Evolutionary conservation across 2,888 invertebrate species (phyloP), one percentile per base, ranked within the genome.

Genomic region (Busseola fusca): DNA sequence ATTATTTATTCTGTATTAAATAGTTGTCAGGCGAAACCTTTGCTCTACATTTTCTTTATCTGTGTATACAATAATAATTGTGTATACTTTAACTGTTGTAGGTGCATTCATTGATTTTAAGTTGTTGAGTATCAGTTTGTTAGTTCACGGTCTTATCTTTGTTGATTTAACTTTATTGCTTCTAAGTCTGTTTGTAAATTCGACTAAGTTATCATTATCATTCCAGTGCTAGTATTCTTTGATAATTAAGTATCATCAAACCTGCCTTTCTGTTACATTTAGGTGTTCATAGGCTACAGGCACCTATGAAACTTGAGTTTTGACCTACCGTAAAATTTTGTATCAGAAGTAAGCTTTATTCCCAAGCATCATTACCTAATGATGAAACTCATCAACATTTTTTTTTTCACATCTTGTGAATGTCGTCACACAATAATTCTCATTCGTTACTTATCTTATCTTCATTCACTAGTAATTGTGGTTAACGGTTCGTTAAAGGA

Each of bases 101-200:
- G 48, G 48, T 57, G 37, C 52, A 65, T 65, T 59, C 1, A n/a
- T 60, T 62, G 10, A 40, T 58, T 42, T 56, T 54, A 42, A 64
- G 7, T 27, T 45, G 25, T 62, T 75, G 25, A 40, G 14, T 25
- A 58, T 57, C 21, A 21, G 48, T 54, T 56, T 52, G 34, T 57
- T 57, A 40, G 42, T 64, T 25, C 34, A 59, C 58, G 62, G 63
- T 75, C 37, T 50, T 80, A 80, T 75, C 62, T 40, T 42, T 66
- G 50, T 64, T 56, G 62, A 70, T 76, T 63, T 76, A 64, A 70
- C 62, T 65, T 75, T 75, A 80, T 70, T 76, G 59, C 30, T 76
- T 69, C 65, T 42, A 58, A 45, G 25, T 64, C 30, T 52, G 14
- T 16, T 58, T 30, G 37, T 58, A 56, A 54, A 50, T 54, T 42